Percentiles rank a stretch among this genome's conserved stretches.
phyloP scores from a whole-genome alignment of 2,797 vertebrate genomes.

The Scleropages formosus region DNA sequence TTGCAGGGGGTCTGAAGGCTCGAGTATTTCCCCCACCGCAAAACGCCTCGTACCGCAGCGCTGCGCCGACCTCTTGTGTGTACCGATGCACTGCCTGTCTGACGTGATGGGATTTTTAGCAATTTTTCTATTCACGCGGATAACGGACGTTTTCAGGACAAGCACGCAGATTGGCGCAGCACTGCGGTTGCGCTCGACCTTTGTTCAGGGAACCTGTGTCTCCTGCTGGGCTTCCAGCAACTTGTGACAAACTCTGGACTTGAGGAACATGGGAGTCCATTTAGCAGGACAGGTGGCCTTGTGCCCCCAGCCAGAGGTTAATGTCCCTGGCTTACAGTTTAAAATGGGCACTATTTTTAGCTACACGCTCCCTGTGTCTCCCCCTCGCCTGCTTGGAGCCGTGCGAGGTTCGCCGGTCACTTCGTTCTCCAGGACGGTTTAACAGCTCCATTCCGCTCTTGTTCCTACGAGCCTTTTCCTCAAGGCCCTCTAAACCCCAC shows the following conservation, averaged over 20 bases:
- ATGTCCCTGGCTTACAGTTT: neutral
- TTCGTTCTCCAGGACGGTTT: neutral
- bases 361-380: neutral
- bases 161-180: too few species aligned
- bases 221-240: neutral
- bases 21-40: too few species aligned
- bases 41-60: too few species aligned
- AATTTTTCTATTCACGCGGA: too few species aligned
- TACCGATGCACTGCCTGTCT: too few species aligned
- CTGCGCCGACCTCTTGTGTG: neutral
- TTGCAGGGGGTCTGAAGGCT: too few species aligned
- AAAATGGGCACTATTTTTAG: neutral
- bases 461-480: neutral
- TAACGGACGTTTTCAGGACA: too few species aligned
- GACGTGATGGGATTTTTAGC: too few species aligned
- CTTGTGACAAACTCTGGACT: slow-evolving; percentile 7
- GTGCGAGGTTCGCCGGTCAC: neutral
- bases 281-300: neutral
- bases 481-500: neutral
- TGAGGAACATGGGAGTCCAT: slow-evolving; percentile 9
- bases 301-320: neutral
- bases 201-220: neutral
- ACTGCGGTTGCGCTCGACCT: neutral
- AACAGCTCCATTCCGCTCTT: neutral
- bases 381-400: neutral